Conservation (phyloP, 1,140 invertebrate species). For the Rhagoletis pomonella region DNA sequence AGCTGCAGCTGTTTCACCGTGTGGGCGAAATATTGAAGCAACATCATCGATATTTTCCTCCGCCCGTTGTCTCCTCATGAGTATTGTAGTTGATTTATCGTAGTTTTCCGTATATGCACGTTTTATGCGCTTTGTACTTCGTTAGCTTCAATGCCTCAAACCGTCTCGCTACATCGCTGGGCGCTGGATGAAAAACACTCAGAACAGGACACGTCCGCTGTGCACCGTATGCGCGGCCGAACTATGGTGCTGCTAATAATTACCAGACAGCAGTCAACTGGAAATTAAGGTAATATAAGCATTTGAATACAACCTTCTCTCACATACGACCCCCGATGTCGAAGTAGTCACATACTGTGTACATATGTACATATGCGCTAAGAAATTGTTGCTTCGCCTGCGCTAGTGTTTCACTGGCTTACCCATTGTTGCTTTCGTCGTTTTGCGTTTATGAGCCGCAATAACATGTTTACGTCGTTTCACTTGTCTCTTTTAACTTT, state of each 20-base stretch:
- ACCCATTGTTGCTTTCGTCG: background rate
- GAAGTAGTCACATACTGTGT: background rate
- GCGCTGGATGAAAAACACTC: background rate
- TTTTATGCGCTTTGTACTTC: no score
- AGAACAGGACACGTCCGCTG: constrained; percentile 66
- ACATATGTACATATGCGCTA: background rate
- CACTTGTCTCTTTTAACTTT: constrained; percentile 4
- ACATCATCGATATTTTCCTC: background rate
- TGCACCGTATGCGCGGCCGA: constrained; percentile 71
- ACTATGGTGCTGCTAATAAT: constrained; percentile 62
- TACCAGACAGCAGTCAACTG: constrained; percentile 45
- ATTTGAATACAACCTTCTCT: background rate
- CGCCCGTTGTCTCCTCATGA: background rate
- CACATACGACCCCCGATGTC: background rate
- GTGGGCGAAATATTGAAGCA: background rate
- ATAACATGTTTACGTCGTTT: constrained; percentile 37
- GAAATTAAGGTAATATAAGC: constrained; percentile 27
- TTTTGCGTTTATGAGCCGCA: background rate
- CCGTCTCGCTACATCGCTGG: background rate
- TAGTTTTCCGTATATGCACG: background rate
- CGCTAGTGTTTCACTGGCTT: background rate
- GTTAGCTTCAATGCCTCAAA: background rate
- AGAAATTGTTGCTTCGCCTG: constrained; percentile 47
- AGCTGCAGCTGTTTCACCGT: background rate
- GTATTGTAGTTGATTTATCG: background rate